Conservation (phyloP, 2,797 vertebrate genomes). For the Oophaga sylvatica region DNA sequence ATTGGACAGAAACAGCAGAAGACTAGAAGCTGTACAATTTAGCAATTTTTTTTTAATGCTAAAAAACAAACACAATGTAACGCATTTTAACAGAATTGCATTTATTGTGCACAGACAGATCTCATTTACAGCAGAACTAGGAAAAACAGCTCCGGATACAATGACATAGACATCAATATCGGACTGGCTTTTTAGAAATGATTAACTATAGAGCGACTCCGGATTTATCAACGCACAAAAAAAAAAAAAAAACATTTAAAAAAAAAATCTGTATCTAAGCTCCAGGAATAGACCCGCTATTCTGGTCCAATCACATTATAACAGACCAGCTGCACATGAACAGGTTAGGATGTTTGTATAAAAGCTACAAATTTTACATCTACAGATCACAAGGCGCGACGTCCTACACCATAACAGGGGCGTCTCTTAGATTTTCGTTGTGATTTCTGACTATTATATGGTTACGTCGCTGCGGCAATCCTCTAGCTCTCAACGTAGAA, state of each 20-base stretch:
- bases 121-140: conserved; percentile 22
- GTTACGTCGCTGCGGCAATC: not conserved
- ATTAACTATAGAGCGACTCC: conserved; percentile 18
- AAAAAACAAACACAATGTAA: not conserved
- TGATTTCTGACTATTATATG: not conserved
- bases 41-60: not conserved
- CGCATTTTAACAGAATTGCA: not conserved
- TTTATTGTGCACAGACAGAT: conserved; percentile 21
- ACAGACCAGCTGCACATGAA: conserved; percentile 60
- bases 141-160: conserved; percentile 30
- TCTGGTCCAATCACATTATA: not conserved
- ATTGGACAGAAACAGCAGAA: no score
- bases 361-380: conserved; percentile 5
- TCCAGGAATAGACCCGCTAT: conserved; percentile 58
- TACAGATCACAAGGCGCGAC: not conserved
- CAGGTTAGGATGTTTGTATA: not conserved
- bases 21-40: no score
- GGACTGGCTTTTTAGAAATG: not conserved
- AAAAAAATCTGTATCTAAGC: conserved; percentile 5
- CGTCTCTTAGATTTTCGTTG: not conserved
- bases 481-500: conserved; percentile 29
- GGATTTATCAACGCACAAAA: not conserved
- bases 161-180: not conserved
- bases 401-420: not conserved
- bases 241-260: not conserved